Percentiles rank a stretch among this genome's conserved stretches.
These are phyloP conservation scores for Crossaster papposus DNA, from an alignment of 53 echinoderm and acorn worm species.

Conservation along the genomic window DNA sequence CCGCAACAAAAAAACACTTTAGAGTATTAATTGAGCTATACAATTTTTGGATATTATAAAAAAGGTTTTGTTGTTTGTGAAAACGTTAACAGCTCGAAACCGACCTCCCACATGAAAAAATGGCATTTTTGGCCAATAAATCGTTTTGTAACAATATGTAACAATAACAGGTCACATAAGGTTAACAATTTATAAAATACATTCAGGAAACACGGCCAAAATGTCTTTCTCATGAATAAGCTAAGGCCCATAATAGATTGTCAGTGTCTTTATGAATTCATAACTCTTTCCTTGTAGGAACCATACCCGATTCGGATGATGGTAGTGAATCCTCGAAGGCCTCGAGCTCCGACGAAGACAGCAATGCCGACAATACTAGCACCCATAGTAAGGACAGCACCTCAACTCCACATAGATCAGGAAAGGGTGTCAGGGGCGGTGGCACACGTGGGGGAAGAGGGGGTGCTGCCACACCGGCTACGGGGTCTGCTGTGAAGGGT, in stretches of 20 bases:
- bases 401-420: neutral
- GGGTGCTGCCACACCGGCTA: neutral
- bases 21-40: too few species aligned
- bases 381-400: slow-evolving; percentile 21
- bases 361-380: slow-evolving; percentile 34
- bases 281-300: neutral
- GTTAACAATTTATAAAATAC: too few species aligned
- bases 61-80: too few species aligned
- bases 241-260: neutral
- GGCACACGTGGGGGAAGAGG: neutral
- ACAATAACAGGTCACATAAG: too few species aligned
- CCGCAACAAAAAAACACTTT: too few species aligned
- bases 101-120: too few species aligned
- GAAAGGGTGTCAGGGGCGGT: slow-evolving; percentile 3
- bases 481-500: slow-evolving; percentile 39
- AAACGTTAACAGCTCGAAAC: too few species aligned
- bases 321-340: slow-evolving; percentile 75
- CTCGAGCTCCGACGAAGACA: slow-evolving; percentile 67
- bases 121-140: too few species aligned
- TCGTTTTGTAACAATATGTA: too few species aligned
- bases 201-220: too few species aligned
- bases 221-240: too few species aligned
- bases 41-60: too few species aligned
- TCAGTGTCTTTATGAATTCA: neutral
- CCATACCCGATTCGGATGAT: slow-evolving; percentile 57